phyloP scores from a whole-genome alignment of 2,888 invertebrate species.

The Ligdia adustata region DNA sequence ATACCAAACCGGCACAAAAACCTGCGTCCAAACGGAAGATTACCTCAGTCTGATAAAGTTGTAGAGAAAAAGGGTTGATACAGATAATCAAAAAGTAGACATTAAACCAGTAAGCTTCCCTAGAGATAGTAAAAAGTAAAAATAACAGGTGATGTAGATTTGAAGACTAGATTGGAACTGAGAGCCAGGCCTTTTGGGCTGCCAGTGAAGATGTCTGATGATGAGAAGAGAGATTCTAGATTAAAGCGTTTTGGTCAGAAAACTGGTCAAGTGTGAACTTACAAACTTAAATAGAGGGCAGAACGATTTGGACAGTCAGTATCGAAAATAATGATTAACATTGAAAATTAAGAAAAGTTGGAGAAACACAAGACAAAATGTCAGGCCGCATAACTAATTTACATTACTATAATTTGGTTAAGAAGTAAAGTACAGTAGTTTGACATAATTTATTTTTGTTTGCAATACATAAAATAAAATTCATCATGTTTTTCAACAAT shows the following conservation, averaged over 20 bases:
- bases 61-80: too few relatives aligned
- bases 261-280: slow-evolving; percentile 70
- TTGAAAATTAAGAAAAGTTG: slow-evolving; percentile 88
- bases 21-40: slow-evolving; percentile 62
- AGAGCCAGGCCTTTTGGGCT: slow-evolving; percentile 92
- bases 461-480: too few relatives aligned
- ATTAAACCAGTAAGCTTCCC: slow-evolving; percentile 42
- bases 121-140: too few relatives aligned
- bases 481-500: too few relatives aligned
- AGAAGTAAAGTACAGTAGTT: too few relatives aligned
- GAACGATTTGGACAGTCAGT: slow-evolving; percentile 93
- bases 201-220: slow-evolving; percentile 80
- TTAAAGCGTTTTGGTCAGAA: slow-evolving; percentile 86
- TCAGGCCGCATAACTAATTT: slow-evolving; percentile 82
- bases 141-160: slow-evolving; percentile 68
- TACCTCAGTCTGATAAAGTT: slow-evolving; percentile 44
- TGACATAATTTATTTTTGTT: too few relatives aligned
- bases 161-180: slow-evolving; percentile 87
- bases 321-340: slow-evolving; percentile 88
- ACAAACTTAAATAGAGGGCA: slow-evolving; percentile 91
- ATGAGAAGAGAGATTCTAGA: slow-evolving; percentile 87
- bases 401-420: too few relatives aligned
- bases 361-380: slow-evolving; percentile 92
- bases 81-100: slow-evolving; percentile 46
- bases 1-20: slow-evolving; percentile 51